Evolutionary conservation across 2,113 vertebrate genomes (phyloP), one percentile per base, ranked within the genome.

Genomic region (Nymphicus hollandicus): DNA sequence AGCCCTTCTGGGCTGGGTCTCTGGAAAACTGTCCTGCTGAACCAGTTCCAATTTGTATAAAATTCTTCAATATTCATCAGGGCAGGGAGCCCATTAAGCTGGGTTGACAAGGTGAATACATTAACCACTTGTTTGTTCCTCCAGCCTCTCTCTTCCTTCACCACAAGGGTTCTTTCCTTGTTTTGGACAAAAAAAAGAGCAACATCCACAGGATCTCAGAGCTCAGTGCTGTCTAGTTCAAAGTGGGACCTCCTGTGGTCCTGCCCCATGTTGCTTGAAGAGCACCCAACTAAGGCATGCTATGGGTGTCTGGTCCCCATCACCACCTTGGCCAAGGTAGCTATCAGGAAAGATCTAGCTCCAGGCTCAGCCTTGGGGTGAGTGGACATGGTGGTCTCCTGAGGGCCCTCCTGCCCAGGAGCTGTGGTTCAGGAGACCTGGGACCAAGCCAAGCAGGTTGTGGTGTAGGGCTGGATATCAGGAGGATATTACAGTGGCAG

Each of bases 41-140:
- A 93, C 95, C 91, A 81, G 96, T 96, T 95, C 86, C 72, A 81
- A 86, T 95, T 97, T 96, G 96, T 93, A 91, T 97, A 94, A 86
- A 85, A 86, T 91, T 71, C 86, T 84, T 96, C 95, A 96, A 87
- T 93, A 97, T 97, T 97, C 93, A 95, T 96, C 81, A 97, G 84
- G 73, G 83, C 83, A 95, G 56, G 79, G 73, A 96, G 93, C 77
- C 65, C 83, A 95, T 4, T 50, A 83, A 93, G 89, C 93, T 89
- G 89, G 91, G 93, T 13, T 68, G 61, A 86, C 88, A 73, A 84
- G 86, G 39, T 47, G 89, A 92, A 92, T 93, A 76, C 22, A 85
- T 95, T 85, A 95, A 47, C 52, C 0, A 5, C 35, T n/a, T 73
- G 33, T 53, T 78, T 87, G 52, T 81, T 72, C 44, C 81, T 60